Percentiles rank a stretch among this genome's conserved stretches.
Evolutionary conservation across 2,888 invertebrate species (phyloP).

Genomic region (Agrochola litura): DNA sequence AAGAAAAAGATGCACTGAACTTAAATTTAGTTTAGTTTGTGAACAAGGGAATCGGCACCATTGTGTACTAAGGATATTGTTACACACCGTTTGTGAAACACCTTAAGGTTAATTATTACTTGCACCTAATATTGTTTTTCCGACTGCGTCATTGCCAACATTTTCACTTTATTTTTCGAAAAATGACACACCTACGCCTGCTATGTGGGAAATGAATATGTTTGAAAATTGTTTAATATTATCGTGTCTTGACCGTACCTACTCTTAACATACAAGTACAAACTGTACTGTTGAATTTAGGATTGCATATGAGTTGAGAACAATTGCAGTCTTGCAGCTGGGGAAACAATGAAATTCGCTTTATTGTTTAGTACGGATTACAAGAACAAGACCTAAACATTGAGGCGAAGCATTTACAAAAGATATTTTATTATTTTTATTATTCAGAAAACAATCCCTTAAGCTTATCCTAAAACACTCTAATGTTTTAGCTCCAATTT

Average conservation of each 20-base stretch:
- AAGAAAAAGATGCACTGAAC: no score
- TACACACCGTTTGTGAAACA: no score
- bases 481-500: neutral
- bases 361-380: conserved; percentile 4
- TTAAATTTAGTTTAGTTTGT: no score
- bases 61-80: no score
- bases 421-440: neutral
- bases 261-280: neutral
- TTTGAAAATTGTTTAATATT: neutral
- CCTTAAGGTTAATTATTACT: neutral
- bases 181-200: no score
- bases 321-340: conserved; percentile 1
- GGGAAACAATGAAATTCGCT: conserved; percentile 10
- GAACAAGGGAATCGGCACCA: no score
- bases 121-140: neutral
- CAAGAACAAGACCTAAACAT: neutral
- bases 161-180: no score
- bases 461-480: neutral
- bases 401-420: neutral
- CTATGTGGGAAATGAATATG: neutral
- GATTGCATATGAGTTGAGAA: conserved; percentile 1
- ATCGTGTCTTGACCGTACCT: no score
- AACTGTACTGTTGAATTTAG: neutral
- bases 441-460: no score
- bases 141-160: neutral